These are phyloP conservation scores for Dufourea novaeangliae DNA, from an alignment of 1,140 invertebrate species.

Conservation along the genomic window DNA sequence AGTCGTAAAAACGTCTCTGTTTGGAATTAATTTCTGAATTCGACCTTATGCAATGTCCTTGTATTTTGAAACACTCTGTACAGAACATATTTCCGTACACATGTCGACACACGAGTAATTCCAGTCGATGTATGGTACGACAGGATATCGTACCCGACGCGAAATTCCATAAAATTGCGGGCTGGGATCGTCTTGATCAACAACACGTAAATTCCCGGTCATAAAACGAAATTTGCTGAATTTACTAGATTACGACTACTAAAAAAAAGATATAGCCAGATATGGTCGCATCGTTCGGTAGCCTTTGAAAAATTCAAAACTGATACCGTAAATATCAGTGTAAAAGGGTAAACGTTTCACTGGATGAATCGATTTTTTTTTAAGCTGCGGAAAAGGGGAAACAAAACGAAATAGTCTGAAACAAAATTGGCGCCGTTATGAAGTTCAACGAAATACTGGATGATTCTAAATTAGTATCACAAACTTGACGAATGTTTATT, in stretches of 20 bases:
- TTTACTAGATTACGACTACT: background rate
- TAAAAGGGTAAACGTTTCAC: background rate
- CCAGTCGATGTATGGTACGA: background rate
- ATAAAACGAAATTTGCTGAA: slow-evolving; percentile 17
- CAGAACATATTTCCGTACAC: no score
- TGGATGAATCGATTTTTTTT: background rate
- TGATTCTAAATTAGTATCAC: no score
- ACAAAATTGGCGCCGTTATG: no score
- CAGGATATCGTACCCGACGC: background rate
- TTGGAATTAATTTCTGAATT: no score
- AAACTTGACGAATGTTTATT: no score
- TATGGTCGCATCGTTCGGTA: no score
- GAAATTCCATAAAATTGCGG: slow-evolving; percentile 35
- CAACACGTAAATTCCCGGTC: slow-evolving; percentile 7
- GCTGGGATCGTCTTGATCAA: slow-evolving; percentile 25
- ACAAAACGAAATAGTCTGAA: no score
- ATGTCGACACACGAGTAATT: slow-evolving; percentile 6
- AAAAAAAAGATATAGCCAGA: background rate
- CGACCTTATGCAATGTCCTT: no score
- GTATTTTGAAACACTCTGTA: background rate
- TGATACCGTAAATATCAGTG: background rate
- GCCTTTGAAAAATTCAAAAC: slow-evolving; percentile 24
- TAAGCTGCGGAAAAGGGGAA: no score
- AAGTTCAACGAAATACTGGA: no score
- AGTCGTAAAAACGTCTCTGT: no score